Percentiles rank a stretch among this genome's conserved stretches.
phyloP scores from a whole-genome alignment of 1,140 invertebrate genomes.

The Pseudoatta argentina region DNA sequence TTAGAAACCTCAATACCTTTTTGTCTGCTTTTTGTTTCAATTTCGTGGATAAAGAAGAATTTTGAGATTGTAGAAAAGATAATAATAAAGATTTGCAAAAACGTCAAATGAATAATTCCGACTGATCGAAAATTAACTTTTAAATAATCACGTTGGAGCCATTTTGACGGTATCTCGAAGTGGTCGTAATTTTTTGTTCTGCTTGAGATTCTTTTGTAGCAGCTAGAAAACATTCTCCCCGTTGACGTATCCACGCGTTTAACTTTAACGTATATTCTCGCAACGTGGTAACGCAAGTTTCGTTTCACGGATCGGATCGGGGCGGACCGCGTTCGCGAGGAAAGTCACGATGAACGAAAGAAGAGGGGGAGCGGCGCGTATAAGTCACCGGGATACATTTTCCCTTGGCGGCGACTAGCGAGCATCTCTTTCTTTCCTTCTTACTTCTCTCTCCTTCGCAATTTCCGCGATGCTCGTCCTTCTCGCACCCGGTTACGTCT shows the following conservation, averaged over 20 bases:
- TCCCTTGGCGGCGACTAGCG: slow-evolving; percentile 6
- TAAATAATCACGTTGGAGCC: too few relatives aligned
- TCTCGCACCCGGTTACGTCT: slow-evolving; percentile 46
- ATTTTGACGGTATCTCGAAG: too few relatives aligned
- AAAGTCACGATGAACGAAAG: slow-evolving; percentile 60
- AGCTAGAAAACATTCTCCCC: neutral
- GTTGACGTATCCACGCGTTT: neutral
- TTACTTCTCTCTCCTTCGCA: neutral
- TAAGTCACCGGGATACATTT: slow-evolving; percentile 48
- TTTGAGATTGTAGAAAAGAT: neutral
- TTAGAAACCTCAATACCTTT: neutral
- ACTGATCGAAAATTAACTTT: too few relatives aligned
- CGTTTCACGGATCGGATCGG: slow-evolving; percentile 61
- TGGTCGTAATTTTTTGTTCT: too few relatives aligned
- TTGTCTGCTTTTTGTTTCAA: neutral
- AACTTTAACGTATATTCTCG: slow-evolving; percentile 11
- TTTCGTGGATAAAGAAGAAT: neutral
- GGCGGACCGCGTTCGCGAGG: slow-evolving; percentile 17
- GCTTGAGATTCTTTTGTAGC: neutral
- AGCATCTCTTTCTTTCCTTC: slow-evolving; percentile 8
- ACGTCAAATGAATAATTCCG: too few relatives aligned
- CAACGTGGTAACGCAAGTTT: slow-evolving; percentile 53
- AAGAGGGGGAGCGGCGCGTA: slow-evolving; percentile 14
- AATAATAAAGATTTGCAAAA: neutral
- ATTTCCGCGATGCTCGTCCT: slow-evolving; percentile 2